A percentile compares a stretch with the other conserved stretches of the same genome.
These are phyloP conservation scores for Setophaga petechia DNA, from an alignment of 2,113 vertebrate genomes.

Conservation along the genomic window DNA sequence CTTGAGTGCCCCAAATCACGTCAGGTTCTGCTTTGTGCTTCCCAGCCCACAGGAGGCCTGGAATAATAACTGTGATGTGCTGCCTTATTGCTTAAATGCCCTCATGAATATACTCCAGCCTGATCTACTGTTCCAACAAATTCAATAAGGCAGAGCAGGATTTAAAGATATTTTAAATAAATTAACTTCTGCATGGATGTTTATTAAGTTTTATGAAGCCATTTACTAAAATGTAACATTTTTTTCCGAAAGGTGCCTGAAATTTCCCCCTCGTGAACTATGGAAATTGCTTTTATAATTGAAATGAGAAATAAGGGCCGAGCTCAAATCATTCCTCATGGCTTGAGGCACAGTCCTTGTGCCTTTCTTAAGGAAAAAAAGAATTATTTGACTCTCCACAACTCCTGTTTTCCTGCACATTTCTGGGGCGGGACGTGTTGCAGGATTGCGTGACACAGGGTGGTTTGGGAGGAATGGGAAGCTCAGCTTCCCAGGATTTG, in stretches of 20 bases:
- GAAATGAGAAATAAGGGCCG: not conserved
- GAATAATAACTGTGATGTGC: not conserved
- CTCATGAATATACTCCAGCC: not conserved
- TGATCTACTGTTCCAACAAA: slow-evolving; percentile 24
- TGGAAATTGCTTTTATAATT: slow-evolving; percentile 21
- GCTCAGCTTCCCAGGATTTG: not conserved
- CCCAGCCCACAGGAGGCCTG: not conserved
- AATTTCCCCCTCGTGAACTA: not conserved
- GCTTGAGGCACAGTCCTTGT: not conserved
- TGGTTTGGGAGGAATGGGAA: not conserved
- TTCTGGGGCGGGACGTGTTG: accelerated
- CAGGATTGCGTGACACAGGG: accelerated
- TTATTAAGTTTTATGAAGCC: slow-evolving; percentile 53
- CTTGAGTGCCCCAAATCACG: not conserved
- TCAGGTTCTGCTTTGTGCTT: not conserved
- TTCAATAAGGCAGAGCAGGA: slow-evolving; percentile 25
- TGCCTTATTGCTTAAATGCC: slow-evolving; percentile 10
- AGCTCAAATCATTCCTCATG: not conserved
- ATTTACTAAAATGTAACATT: not conserved
- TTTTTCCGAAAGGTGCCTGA: not conserved
- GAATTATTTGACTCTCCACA: not conserved
- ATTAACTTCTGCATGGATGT: slow-evolving; percentile 40
- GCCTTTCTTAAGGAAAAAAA: not conserved
- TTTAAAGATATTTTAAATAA: slow-evolving; percentile 41
- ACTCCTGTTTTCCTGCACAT: not conserved